These are phyloP conservation scores for Sphaerophoria rueppellii DNA, from an alignment of 2,888 invertebrate species.

Conservation along the genomic window DNA sequence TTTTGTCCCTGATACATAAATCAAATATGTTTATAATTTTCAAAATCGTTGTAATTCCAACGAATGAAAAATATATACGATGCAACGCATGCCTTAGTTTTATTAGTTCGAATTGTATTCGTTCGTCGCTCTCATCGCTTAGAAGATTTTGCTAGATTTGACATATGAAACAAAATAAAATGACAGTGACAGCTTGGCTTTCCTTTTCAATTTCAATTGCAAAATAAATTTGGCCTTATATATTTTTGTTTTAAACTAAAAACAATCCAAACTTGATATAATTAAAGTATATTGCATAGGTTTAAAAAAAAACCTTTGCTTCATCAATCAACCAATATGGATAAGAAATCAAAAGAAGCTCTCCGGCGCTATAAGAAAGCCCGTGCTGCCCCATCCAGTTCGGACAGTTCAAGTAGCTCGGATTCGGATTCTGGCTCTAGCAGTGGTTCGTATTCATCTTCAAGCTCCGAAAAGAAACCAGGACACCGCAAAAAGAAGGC, in stretches of 20 bases:
- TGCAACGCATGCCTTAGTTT: no score
- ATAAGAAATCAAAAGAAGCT: conserved; percentile 81
- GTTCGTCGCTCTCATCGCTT: no score
- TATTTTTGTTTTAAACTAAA: not conserved
- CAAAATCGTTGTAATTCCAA: no score
- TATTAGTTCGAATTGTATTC: no score
- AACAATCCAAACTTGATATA: not conserved
- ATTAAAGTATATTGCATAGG: not conserved
- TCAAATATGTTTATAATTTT: no score
- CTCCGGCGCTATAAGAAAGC: conserved; percentile 80
- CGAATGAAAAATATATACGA: no score
- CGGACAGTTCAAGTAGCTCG: conserved; percentile 78
- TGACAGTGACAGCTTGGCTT: not conserved
- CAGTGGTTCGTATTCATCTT: conserved; percentile 79
- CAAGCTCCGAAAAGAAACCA: conserved; percentile 77
- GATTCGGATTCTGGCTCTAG: conserved; percentile 79
- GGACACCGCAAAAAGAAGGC: conserved; percentile 83
- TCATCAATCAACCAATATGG: conserved; percentile 75
- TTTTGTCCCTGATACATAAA: no score
- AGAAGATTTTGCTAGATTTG: no score
- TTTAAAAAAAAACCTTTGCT: not conserved
- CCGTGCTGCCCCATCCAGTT: conserved; percentile 80
- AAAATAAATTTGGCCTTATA: conserved; percentile 17
- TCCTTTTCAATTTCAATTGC: not conserved
- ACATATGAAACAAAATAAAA: no score